Conservation (phyloP, 2,113 vertebrate genomes). For the Gymnarchus niloticus region DNA sequence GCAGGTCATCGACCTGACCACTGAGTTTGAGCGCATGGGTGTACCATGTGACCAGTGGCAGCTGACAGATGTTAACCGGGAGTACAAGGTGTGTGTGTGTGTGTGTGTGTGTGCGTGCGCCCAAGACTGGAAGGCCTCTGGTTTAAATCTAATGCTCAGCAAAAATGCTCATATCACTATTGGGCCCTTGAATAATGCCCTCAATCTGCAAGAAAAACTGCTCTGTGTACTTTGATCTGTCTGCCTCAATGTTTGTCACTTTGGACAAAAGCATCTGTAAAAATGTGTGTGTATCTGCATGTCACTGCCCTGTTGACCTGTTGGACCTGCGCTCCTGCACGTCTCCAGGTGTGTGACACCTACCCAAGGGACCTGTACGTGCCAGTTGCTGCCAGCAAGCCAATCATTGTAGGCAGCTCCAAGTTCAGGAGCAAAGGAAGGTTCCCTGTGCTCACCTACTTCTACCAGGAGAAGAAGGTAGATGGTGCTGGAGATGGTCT, state of each 20-base stretch:
- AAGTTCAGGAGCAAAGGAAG: slow-evolving; percentile 98
- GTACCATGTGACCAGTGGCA: slow-evolving; percentile 89
- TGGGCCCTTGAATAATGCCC: background rate
- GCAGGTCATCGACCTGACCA: slow-evolving; percentile 79
- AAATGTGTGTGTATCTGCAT: too few relatives aligned
- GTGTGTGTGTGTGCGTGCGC: slow-evolving; percentile 34
- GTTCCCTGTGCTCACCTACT: slow-evolving; percentile 93
- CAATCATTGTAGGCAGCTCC: slow-evolving; percentile 92
- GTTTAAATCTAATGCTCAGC: too few relatives aligned
- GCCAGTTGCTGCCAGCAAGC: slow-evolving; percentile 83
- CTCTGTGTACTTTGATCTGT: background rate
- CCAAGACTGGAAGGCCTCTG: too few relatives aligned
- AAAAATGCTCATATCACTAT: too few relatives aligned
- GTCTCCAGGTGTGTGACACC: slow-evolving; percentile 84
- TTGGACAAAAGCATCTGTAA: too few relatives aligned
- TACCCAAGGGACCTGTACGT: slow-evolving; percentile 92
- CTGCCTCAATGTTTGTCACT: too few relatives aligned
- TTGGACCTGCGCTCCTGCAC: slow-evolving; percentile 5
- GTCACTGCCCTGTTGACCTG: too few relatives aligned
- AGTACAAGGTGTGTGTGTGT: slow-evolving; percentile 75
- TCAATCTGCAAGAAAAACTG: background rate
- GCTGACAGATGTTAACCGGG: slow-evolving; percentile 83
- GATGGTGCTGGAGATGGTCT: too few relatives aligned
- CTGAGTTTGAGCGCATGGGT: slow-evolving; percentile 90
- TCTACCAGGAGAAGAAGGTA: slow-evolving; percentile 91